Base-by-base conservation (phyloP, 2,797 vertebrate genomes). In the Lutjanus argentimaculatus region DNA sequence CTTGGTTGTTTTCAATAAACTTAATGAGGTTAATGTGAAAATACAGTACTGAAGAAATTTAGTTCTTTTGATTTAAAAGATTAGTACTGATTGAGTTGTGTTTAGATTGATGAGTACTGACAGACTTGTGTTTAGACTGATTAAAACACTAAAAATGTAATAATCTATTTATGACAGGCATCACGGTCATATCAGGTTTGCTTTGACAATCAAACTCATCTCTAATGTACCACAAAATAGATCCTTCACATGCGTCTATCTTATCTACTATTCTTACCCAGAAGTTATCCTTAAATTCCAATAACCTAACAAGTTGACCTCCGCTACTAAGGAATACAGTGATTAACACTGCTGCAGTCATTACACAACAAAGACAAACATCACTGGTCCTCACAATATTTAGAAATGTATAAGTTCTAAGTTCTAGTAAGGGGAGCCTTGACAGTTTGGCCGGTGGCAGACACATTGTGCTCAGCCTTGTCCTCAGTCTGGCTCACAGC, bases 401-500 rank as follows among this genome's bases (percentile, higher is more conserved):
- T 7, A 14, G n/a, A 10, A 19, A 22, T 21, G 16, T 22, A 14
- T 13, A 62, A 12, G 16, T 67, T 4, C n/a, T 4, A 17, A 67
- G 67, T 25, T 13, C 4, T 42, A 40, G 7, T 52, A n/a, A 46
- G 13, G 9, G 57, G 40, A 68, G 25, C 64, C 55, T 55, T 61
- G 36, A 49, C 22, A 46, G 30, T 77, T 79, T 43, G 51, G 22
- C 76, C 57, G 21, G 67, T 68, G 82, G 52, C 68, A 77, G 48
- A 67, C 67, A 77, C 85, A 79, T 79, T 80, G 80, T 79, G 71
- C 68, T 69, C 61, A 51, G 68, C 72, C 69, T 83, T 80, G 84
- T 88, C 81, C 79, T 90, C 80, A 51, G 57, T 30, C 74, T 93
- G 89, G 88, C 84, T 84, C 57, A 12, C 40, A n/a, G 82, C 78